A percentile compares a stretch with the other conserved stretches of the same genome.
These are phyloP conservation scores for Carlito syrichta DNA, from an alignment of 2,113 vertebrate species.

Conservation along the genomic window DNA sequence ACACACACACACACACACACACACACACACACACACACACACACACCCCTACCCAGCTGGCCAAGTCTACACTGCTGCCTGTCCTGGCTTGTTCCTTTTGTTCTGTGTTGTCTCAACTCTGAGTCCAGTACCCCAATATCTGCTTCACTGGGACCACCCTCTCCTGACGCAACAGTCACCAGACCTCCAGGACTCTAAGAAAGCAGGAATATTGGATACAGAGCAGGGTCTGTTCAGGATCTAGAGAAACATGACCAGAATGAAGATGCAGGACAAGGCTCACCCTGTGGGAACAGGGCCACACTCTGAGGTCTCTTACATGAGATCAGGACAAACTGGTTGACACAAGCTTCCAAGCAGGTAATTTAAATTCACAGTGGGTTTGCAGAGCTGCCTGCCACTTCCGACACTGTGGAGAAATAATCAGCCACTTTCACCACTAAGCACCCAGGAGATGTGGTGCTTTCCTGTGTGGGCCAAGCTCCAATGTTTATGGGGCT, in stretches of 20 bases:
- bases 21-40: background rate
- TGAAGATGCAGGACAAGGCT: background rate
- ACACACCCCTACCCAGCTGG: background rate
- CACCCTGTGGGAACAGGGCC: background rate
- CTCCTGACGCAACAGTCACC: background rate
- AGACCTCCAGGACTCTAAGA: background rate
- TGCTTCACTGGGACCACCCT: background rate
- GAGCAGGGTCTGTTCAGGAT: background rate
- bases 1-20: too few species aligned
- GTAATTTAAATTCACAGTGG: fast-evolving
- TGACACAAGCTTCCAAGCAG: background rate
- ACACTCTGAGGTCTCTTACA: background rate
- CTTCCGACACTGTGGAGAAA: background rate
- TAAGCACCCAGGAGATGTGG: fast-evolving
- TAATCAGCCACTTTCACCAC: background rate
- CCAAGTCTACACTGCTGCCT: background rate
- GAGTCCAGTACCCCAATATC: background rate
- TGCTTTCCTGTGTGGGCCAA: fast-evolving
- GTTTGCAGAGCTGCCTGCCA: background rate
- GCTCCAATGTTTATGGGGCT: fast-evolving
- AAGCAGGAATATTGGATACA: fast-evolving
- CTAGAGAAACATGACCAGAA: background rate
- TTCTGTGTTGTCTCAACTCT: background rate
- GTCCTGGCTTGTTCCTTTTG: background rate
- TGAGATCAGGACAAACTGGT: background rate